Conservation (phyloP, 2,797 vertebrate species). For the Ptychadena robeensis region DNA sequence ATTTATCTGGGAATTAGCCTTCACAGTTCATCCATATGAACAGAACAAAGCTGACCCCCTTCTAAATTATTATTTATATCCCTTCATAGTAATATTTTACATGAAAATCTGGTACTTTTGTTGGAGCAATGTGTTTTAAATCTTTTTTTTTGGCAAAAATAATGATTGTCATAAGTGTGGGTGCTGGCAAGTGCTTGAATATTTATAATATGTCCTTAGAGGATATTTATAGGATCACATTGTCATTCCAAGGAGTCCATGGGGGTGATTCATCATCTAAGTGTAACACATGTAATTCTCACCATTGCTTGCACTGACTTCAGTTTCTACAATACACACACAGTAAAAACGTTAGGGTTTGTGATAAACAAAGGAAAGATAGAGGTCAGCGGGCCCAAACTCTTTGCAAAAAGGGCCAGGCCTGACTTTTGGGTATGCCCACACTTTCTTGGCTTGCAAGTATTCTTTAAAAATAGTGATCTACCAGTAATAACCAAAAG, state of each 20-base stretch:
- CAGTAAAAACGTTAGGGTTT: background rate
- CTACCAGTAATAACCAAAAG: too few relatives aligned
- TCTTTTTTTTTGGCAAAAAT: conserved; percentile 37
- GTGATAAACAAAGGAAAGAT: background rate
- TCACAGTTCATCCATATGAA: background rate
- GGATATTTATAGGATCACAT: conserved; percentile 38
- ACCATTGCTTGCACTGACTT: conserved; percentile 18
- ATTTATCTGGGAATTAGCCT: background rate
- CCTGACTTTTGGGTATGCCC: too few relatives aligned
- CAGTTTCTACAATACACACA: background rate
- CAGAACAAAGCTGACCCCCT: background rate
- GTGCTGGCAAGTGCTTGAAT: conserved; percentile 42
- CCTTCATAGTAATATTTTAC: background rate
- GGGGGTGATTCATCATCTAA: conserved; percentile 47
- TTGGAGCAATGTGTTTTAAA: conserved; percentile 1
- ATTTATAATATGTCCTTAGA: conserved; percentile 33
- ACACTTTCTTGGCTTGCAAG: too few relatives aligned
- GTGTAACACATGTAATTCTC: conserved; percentile 42
- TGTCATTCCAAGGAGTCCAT: conserved; percentile 49
- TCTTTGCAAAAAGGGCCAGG: too few relatives aligned
- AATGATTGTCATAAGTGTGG: conserved; percentile 43
- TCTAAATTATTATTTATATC: background rate
- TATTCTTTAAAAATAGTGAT: too few relatives aligned
- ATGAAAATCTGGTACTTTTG: background rate
- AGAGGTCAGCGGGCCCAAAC: too few relatives aligned